Evolutionary conservation across 2,113 vertebrate species (phyloP), one percentile per base, ranked within the genome.

Genomic region (Centropus unirufus): DNA sequence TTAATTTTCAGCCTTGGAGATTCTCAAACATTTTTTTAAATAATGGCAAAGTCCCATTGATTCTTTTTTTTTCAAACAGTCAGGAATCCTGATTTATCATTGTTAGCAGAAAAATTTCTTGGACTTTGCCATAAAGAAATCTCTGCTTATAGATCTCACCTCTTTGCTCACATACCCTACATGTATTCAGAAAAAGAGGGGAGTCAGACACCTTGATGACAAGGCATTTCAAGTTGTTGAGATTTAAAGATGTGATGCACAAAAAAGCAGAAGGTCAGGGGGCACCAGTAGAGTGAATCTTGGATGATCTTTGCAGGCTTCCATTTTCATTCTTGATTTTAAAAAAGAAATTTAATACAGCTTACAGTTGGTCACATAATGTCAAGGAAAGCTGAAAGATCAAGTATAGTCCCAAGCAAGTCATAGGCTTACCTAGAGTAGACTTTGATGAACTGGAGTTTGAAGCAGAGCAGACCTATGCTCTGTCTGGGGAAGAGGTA

Each of bases 301-400:
- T 73, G 29, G 49, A 77, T 76, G 1, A 73, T n/a, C 32, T 92
- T 80, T 90, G 55, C 76, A 77, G 83, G 29, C 63, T 92, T 85
- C 68, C 63, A 80, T 90, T 83, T 79, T 57, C 63, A 39, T 44
- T 83, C 85, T 30, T 74, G 76, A 88, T 93, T 90, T 90, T 77
- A 32, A 47, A 73, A 66, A 77, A 42, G 10, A 32, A 92, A 74
- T 88, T 80, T 80, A 90, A 85, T 76, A 67, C 22, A 80, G 36
- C 19, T 69, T 92, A 88, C 46, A 62, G 22, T 42, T 76, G 13
- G 54, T 90, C 55, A 77, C 9, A 15, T 27, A 66, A 24, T 85
- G 83, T 36, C 29, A 89, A 46, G 74, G 46, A 69, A 14, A 92
- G 34, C 10, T 72, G 47, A 72, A 92, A 96, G 84, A 91, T 58